Evolutionary conservation across 2,797 vertebrate genomes (phyloP).

Genomic region (Sphaeramia orbicularis): DNA sequence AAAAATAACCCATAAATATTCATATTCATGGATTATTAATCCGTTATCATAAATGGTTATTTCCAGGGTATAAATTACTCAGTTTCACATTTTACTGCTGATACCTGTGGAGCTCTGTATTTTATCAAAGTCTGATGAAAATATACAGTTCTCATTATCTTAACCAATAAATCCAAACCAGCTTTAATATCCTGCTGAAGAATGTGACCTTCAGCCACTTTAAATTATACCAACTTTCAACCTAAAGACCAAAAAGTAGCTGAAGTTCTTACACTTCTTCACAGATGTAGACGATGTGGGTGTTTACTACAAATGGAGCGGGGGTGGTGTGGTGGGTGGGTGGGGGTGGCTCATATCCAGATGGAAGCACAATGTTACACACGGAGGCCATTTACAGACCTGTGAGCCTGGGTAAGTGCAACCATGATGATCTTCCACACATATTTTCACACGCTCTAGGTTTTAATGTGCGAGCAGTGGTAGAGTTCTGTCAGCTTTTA

Average conservation of each 20-base stretch:
- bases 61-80: neutral
- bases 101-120: neutral
- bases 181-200: no score
- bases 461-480: constrained; percentile 5
- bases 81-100: neutral
- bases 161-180: neutral
- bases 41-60: no score
- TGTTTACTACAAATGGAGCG: neutral
- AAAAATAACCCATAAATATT: no score
- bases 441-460: neutral
- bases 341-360: neutral
- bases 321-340: no score
- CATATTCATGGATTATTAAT: neutral
- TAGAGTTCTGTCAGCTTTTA: constrained; percentile 17
- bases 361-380: neutral
- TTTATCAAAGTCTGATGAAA: no score
- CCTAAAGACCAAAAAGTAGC: no score
- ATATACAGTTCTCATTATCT: no score
- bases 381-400: neutral
- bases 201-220: no score
- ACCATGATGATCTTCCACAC: neutral
- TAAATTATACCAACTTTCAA: no score
- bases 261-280: no score
- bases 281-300: neutral
- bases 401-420: neutral